These are phyloP conservation scores for Sebastes elongatus DNA, from an alignment of 2,797 vertebrate species.

Conservation along the genomic window DNA sequence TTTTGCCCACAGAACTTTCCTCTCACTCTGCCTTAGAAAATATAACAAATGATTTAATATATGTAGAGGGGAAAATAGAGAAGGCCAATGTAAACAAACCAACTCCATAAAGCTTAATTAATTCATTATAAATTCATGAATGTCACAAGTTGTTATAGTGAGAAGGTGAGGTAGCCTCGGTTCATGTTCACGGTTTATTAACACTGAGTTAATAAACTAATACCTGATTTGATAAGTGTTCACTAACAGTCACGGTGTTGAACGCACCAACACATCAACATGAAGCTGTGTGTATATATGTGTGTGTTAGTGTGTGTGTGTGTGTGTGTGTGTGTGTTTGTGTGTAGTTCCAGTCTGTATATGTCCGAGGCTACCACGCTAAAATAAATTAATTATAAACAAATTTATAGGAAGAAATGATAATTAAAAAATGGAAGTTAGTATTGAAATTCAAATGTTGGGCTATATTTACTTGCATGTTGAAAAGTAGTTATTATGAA, in stretches of 20 bases:
- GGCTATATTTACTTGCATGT: neutral
- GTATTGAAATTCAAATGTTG: neutral
- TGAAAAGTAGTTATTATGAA: neutral
- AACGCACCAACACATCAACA: neutral
- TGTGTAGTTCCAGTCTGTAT: neutral
- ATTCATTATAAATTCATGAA: neutral
- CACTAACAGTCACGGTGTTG: neutral
- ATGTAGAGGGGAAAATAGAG: neutral
- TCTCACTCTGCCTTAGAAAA: neutral
- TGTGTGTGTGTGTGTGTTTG: neutral
- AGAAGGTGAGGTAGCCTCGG: slow-evolving; percentile 17
- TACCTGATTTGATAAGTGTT: neutral
- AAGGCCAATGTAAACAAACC: neutral
- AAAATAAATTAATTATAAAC: neutral
- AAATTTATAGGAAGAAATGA: neutral
- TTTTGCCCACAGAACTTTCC: neutral
- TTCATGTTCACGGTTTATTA: too few relatives aligned
- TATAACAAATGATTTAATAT: neutral
- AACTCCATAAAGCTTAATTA: neutral
- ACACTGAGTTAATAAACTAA: neutral
- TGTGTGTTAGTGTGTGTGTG: too few relatives aligned
- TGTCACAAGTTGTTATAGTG: neutral
- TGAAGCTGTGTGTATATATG: neutral
- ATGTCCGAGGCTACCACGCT: slow-evolving; percentile 61
- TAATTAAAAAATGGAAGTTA: neutral